Evolutionary conservation across 2,797 vertebrate species (phyloP).

Genomic region (Acanthurus lineatus): DNA sequence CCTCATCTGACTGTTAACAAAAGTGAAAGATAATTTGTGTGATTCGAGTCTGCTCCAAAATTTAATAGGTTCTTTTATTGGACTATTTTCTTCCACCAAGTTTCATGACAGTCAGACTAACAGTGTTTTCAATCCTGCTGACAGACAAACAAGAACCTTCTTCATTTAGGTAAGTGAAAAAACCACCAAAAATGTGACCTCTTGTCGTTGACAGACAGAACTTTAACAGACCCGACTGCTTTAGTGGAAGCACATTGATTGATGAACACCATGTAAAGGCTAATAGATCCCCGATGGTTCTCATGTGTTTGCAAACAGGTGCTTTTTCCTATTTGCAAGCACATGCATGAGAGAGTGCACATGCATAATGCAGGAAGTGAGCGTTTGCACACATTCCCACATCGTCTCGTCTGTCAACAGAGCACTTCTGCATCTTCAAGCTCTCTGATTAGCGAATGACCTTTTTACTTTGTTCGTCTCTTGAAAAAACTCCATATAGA

Average conservation of each 20-base stretch:
- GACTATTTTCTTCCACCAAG: no score
- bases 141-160: no score
- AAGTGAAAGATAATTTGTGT: no score
- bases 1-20: no score
- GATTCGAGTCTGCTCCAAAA: no score
- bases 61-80: no score
- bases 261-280: slow-evolving; percentile 39
- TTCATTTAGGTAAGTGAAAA: no score
- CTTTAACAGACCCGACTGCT: background rate
- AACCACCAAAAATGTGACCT: background rate
- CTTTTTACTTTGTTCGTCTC: slow-evolving; percentile 37
- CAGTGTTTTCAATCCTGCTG: no score
- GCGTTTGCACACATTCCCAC: slow-evolving; percentile 5
- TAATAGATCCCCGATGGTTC: slow-evolving; percentile 21
- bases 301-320: slow-evolving; percentile 21
- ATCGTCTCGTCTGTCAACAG: slow-evolving; percentile 42
- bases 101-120: no score
- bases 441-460: slow-evolving; percentile 49
- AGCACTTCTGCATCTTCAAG: slow-evolving; percentile 4
- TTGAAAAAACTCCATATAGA: background rate
- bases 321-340: slow-evolving; percentile 22
- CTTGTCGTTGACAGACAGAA: background rate
- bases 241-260: background rate
- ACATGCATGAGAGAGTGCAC: slow-evolving; percentile 8
- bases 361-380: slow-evolving; percentile 34